Evolutionary conservation across 2,888 invertebrate genomes (phyloP).

Genomic region (Oscheius sp.): DNA sequence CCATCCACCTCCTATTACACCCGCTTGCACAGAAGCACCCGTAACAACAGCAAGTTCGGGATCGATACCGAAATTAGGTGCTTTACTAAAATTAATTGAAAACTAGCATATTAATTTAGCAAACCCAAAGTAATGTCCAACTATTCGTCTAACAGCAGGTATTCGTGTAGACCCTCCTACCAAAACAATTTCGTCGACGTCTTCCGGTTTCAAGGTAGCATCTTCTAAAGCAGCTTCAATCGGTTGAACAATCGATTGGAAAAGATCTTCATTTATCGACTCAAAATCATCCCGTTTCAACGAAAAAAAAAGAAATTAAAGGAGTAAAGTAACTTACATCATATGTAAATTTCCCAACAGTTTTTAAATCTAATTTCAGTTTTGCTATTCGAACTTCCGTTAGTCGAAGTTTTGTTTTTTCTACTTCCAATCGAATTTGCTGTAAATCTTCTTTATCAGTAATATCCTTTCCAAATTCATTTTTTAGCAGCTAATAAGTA

Average conservation of each 20-base stretch:
- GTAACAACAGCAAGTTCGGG: slow-evolving; percentile 74
- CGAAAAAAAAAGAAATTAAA: slow-evolving; percentile 36
- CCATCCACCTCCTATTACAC: slow-evolving; percentile 75
- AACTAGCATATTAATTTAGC: too few relatives aligned
- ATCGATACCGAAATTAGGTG: slow-evolving; percentile 71
- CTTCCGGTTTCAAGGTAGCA: slow-evolving; percentile 52
- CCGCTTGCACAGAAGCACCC: slow-evolving; percentile 74
- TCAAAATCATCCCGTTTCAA: slow-evolving; percentile 72
- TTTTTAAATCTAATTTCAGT: slow-evolving; percentile 69
- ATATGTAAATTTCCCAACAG: slow-evolving; percentile 65
- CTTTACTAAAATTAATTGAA: slow-evolving; percentile 67
- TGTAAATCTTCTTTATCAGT: slow-evolving; percentile 72
- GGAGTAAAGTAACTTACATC: slow-evolving; percentile 36
- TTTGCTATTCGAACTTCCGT: slow-evolving; percentile 47
- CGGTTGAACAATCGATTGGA: slow-evolving; percentile 72
- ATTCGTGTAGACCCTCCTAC: slow-evolving; percentile 75
- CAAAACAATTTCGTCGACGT: slow-evolving; percentile 74
- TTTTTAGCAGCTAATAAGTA: slow-evolving; percentile 60
- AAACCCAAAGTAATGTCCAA: slow-evolving; percentile 72
- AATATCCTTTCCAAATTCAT: slow-evolving; percentile 64
- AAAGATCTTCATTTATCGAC: slow-evolving; percentile 72
- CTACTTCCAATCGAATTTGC: slow-evolving; percentile 71
- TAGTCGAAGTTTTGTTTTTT: slow-evolving; percentile 71
- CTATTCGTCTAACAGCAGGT: slow-evolving; percentile 72
- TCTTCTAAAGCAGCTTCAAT: slow-evolving; percentile 71